Evolutionary conservation across 2,797 vertebrate genomes (phyloP), one percentile per base, ranked within the genome.

Genomic region (Manis javanica): DNA sequence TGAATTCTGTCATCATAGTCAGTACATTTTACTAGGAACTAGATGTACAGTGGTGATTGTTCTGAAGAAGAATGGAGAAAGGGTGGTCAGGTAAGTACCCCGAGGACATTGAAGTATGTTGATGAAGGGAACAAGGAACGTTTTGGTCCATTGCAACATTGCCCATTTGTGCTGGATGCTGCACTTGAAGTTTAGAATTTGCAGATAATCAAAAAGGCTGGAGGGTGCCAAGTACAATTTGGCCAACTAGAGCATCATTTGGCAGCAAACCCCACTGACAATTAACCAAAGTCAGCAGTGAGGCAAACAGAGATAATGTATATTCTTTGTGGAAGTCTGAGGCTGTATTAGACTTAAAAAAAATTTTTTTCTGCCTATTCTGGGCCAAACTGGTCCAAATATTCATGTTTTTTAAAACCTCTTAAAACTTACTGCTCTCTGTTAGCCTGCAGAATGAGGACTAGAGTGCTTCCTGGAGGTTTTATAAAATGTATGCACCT

Each of bases 401-500:
- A 94, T 64, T 87, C 87, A 77, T 26, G 42, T 57, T 90, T 96
- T 95, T 57, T 16, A 74, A 46, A 93, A 51, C 75, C n/a, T 79
- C 14, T 31, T 82, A 55, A 92, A 94, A 87, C 74, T 97, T 97
- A 94, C 90, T 94, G 69, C 81, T 69, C 19, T 97, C 97, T 97
- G 93, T 95, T 97, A 96, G 68, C 39, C 64, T 96, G 96, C 82
- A 78, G 31, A 79, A 72, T 94, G 90, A 88, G 49, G 74, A 75
- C 87, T 97, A 87, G 24, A 96, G 89, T 97, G 74, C 49, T 98
- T 98, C 95, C 93, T 97, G 94, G 74, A 94, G 84, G 66, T 96
- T 90, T 97, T 26, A 87, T 84, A 53, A 81, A 94, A 93, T 84
- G 23, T 91, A 19, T 90, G 37, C 29, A 24, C 71, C 12, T 84